Base-by-base conservation (phyloP, 2,888 invertebrate genomes). In the Stenichneumon culpator region DNA sequence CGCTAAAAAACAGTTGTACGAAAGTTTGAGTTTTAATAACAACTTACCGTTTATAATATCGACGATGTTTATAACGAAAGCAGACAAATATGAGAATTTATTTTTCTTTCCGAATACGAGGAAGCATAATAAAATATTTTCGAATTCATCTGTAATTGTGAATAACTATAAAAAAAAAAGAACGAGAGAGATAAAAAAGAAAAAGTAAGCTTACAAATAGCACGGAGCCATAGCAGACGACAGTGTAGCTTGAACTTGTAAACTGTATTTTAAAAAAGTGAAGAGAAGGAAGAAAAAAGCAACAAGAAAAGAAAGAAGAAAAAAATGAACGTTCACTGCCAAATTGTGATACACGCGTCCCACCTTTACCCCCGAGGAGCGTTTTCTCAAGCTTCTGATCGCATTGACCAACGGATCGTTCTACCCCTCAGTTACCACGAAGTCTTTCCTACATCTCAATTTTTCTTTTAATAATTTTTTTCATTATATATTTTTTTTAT, bases 341-440 rank as follows among this genome's bases (percentile, higher is more conserved):
- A 94, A 93, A 93, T 93, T 93, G 93, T 93, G 93, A 93, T 93
- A 93, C 90, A 90, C 89, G 89, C 88, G 90, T 86, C 90, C 91
- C 92, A 92, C 90, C 92, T 91, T 89, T 87, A 68, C 57, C 67
- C 82, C 60, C 70, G 44, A 67, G 79, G 82, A 79, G 78, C 81
- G 57, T 57, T 79, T 79, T 73, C 63, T 60, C 75, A 86, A 86
- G 86, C 87, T 89, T 89, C 87, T 87, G 84, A 89, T 88, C 87
- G 90, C 90, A 90, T 91, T 90, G 89, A 89, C 87, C 88, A 89
- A 89, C 87, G 69, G 52, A 70, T 79, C 72, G 72, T 79, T 80
- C 67, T 78, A 60, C 67, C 54, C 69, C 69, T 50, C 57, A 86
- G 86, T 86, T 86, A 85, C 86, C 86, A 82, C 82, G 68, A 84